Evolutionary conservation across 2,888 invertebrate species (phyloP).

Genomic region (Cosmopolites sordidus): DNA sequence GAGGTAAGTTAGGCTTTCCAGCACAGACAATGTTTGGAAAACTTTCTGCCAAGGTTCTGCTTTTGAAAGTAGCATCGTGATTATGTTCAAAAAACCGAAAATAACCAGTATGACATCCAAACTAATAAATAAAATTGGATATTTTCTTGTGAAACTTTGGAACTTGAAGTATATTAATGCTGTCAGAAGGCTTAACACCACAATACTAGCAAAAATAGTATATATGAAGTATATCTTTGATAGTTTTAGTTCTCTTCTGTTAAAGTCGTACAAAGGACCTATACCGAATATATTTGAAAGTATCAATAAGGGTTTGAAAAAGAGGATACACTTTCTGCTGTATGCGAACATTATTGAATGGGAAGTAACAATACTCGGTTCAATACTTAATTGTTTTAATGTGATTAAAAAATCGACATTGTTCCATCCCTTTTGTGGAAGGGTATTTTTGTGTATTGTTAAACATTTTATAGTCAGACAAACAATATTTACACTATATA

Average conservation of each 20-base stretch:
- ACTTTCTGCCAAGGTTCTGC: slow-evolving; percentile 9
- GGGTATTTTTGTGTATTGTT: too few species aligned
- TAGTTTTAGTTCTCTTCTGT: neutral
- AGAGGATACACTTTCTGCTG: slow-evolving; percentile 9
- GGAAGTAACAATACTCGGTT: too few species aligned
- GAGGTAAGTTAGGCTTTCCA: slow-evolving; percentile 8
- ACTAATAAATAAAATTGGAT: slow-evolving; percentile 1
- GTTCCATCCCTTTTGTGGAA: too few species aligned
- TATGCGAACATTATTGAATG: slow-evolving; percentile 9
- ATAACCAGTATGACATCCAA: slow-evolving; percentile 1
- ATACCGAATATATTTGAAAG: slow-evolving; percentile 10
- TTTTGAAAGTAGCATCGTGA: neutral
- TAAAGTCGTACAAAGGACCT: slow-evolving; percentile 15
- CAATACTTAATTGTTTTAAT: too few species aligned
- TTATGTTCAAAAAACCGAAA: neutral
- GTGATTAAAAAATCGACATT: too few species aligned
- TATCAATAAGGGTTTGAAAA: slow-evolving; percentile 11
- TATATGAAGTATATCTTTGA: slow-evolving; percentile 1
- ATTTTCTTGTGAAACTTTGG: neutral
- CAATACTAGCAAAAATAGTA: neutral
- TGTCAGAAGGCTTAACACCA: neutral
- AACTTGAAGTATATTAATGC: neutral
- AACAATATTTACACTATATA: too few species aligned
- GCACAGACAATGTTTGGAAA: slow-evolving; percentile 6
- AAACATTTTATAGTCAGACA: too few species aligned